These are phyloP conservation scores for Volucella inanis DNA, from an alignment of 2,888 invertebrate genomes.

Conservation along the genomic window DNA sequence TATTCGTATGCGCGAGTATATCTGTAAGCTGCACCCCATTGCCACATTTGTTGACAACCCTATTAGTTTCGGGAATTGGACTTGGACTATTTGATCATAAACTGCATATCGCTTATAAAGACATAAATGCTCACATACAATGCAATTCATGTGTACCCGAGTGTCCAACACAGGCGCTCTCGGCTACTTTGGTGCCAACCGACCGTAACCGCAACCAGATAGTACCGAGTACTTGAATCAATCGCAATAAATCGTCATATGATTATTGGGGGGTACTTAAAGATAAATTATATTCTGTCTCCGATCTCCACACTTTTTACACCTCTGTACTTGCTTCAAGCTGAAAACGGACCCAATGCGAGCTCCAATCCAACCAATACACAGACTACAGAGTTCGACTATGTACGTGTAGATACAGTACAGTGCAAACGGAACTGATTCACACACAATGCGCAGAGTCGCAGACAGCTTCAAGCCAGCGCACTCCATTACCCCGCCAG, in stretches of 20 bases:
- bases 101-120: slow-evolving; percentile 69
- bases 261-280: slow-evolving; percentile 73
- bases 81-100: slow-evolving; percentile 51
- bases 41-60: slow-evolving; percentile 70
- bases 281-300: slow-evolving; percentile 72
- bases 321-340: not conserved
- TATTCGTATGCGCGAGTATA: slow-evolving; percentile 52
- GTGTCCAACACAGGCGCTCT: slow-evolving; percentile 38
- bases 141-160: slow-evolving; percentile 44
- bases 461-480: slow-evolving; percentile 64
- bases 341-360: slow-evolving; percentile 38
- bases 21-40: slow-evolving; percentile 48
- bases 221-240: slow-evolving; percentile 79
- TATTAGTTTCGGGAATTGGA: slow-evolving; percentile 57
- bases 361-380: slow-evolving; percentile 16
- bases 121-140: slow-evolving; percentile 70
- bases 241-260: slow-evolving; percentile 79
- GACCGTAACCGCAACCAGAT: slow-evolving; percentile 21
- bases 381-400: slow-evolving; percentile 11
- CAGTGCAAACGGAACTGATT: slow-evolving; percentile 49
- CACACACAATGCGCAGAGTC: slow-evolving; percentile 45
- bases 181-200: slow-evolving; percentile 13
- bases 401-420: not conserved
- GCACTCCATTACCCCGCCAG: slow-evolving; percentile 74
- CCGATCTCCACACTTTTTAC: not conserved